Evolutionary conservation across 2,888 invertebrate species (phyloP).

Genomic region (Spisula solida): DNA sequence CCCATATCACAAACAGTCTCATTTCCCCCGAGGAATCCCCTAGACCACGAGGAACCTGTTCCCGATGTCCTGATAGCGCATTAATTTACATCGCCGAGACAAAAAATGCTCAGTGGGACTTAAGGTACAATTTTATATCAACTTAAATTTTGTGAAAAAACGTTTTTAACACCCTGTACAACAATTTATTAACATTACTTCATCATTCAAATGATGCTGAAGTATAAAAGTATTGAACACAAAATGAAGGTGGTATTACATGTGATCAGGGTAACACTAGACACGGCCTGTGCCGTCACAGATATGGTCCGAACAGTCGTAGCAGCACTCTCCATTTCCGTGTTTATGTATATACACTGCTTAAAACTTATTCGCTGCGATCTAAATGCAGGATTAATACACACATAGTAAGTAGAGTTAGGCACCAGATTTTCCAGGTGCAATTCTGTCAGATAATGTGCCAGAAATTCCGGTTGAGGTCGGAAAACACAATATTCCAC

Average conservation of each 20-base stretch:
- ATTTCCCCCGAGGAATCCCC: too few relatives aligned
- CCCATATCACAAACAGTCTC: too few relatives aligned
- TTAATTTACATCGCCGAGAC: too few relatives aligned
- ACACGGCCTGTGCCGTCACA: conserved; percentile 33
- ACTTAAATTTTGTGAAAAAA: too few relatives aligned
- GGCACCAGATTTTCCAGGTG: conserved; percentile 62
- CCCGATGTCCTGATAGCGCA: too few relatives aligned
- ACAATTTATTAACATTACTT: too few relatives aligned
- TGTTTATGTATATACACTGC: conserved; percentile 66
- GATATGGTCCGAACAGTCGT: conserved; percentile 23
- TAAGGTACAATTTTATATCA: too few relatives aligned
- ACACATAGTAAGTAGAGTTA: conserved; percentile 72
- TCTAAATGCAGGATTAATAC: conserved; percentile 75
- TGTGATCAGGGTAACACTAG: neutral
- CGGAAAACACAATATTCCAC: conserved; percentile 60
- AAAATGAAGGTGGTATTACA: conserved; percentile 3
- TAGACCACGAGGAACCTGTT: too few relatives aligned
- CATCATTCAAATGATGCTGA: neutral
- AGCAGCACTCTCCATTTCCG: conserved; percentile 33
- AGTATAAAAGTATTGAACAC: conserved; percentile 31
- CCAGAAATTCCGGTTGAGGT: conserved; percentile 70
- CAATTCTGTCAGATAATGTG: conserved; percentile 66
- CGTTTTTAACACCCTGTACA: too few relatives aligned
- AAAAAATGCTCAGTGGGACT: too few relatives aligned
- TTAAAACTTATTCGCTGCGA: conserved; percentile 58